Evolutionary conservation across 1,140 invertebrate species (phyloP).

Genomic region (Euwallacea fornicatus): DNA sequence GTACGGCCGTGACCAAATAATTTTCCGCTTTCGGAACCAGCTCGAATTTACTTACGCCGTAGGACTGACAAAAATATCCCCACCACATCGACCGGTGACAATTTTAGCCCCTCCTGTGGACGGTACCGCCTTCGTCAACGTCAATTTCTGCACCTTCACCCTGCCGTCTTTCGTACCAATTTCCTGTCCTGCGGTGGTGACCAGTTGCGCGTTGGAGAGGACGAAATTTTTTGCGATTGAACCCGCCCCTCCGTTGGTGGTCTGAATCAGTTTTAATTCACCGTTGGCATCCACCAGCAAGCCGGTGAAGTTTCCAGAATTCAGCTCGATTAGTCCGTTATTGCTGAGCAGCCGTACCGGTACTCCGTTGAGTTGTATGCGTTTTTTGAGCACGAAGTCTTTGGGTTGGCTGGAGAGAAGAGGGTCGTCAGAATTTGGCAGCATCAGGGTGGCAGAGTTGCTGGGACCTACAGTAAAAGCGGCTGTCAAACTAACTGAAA

Average conservation of each 20-base stretch:
- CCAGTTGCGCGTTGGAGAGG: constrained; percentile 55
- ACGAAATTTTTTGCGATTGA: constrained; percentile 57
- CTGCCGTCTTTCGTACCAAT: constrained; percentile 40
- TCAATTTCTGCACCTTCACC: constrained; percentile 48
- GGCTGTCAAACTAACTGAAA: too few species aligned
- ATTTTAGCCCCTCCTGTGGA: constrained; percentile 42
- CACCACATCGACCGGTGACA: constrained; percentile 57
- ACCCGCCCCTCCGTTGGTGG: constrained; percentile 45
- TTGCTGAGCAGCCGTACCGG: constrained; percentile 65
- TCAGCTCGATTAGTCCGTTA: constrained; percentile 63
- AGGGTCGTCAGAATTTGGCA: constrained; percentile 84
- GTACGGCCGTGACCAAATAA: too few species aligned
- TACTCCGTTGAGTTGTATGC: constrained; percentile 61
- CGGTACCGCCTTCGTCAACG: constrained; percentile 46
- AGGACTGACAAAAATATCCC: constrained; percentile 76
- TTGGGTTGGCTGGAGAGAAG: constrained; percentile 78
- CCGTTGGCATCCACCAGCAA: constrained; percentile 67
- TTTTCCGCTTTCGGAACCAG: too few species aligned
- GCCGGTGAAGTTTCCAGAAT: constrained; percentile 60
- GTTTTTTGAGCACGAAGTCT: constrained; percentile 68
- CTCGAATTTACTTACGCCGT: constrained; percentile 54
- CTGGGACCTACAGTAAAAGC: constrained; percentile 40
- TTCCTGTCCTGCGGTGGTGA: constrained; percentile 43
- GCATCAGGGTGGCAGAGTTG: constrained; percentile 67
- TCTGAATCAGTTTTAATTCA: constrained; percentile 66